Base-by-base conservation (phyloP, 2,113 vertebrate genomes). In the Herpailurus yagouaroundi region DNA sequence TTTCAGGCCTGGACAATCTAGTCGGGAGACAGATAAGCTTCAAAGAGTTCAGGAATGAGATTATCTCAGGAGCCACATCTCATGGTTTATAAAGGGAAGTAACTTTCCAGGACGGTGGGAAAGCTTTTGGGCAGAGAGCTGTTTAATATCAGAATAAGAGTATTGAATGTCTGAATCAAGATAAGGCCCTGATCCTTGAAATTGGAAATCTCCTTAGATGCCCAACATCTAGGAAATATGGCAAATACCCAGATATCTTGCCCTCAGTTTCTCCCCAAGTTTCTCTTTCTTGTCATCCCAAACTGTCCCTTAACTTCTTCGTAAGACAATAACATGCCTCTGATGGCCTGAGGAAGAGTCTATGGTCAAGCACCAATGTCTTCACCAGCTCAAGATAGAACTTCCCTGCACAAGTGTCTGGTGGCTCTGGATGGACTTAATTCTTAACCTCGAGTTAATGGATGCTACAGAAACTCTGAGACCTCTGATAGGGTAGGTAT, bases 401-500 rank as follows among this genome's bases (percentile, higher is more conserved):
- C 38, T 33, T 18, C 48, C 8, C 60, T n/a, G 23, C 33, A 52
- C 38, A n/a, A 29, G 57, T 1, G 16, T 11, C n/a, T 48, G 45
- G 7, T 31, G 31, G 55, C 33, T 85, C 41, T 5, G 16, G 11
- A 74, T 57, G 15, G 80, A n/a, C 27, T 25, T 57, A 21, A 36
- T 41, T 45, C 27, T 55, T 21, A 71, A 38, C 29, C 13, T 29
- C 25, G 31, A 60, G 29, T 21, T 6, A 7, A 50, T 27, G 23
- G 19, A 33, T 3, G 45, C 36, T 52, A 0, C n/a, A 29, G 38
- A 14, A 9, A 6, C 29, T 11, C 38, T n/a, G 25, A 64, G 41
- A 29, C 25, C 1, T 1, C 14, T 15, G 38, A 33, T 33, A 12
- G 4, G 21, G 25, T 2, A 7, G 14, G 27, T 2, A 1, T 41